Base-by-base conservation (phyloP, 2,888 invertebrate genomes). In the Laspeyria flexula region DNA sequence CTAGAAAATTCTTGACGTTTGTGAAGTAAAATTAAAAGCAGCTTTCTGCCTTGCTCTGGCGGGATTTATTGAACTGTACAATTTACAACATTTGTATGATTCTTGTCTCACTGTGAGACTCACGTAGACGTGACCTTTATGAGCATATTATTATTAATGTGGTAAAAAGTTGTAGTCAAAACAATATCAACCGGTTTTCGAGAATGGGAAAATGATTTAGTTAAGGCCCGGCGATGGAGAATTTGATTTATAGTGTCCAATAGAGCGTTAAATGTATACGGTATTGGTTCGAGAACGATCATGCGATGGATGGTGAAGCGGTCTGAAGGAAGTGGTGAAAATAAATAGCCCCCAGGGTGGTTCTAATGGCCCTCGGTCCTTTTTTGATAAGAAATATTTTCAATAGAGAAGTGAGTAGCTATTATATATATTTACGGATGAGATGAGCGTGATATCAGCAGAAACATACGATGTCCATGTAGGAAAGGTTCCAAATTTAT, bases 171-270 rank as follows among this genome's bases (percentile, higher is more conserved):
- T 47, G 27, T 46, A 21, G 5, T 18, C 3, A 38, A 51, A 55
- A 51, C 41, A 53, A 55, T n/a, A n/a, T 55, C 49, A 38, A 45
- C 31, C 40, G 38, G 35, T 44, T 37, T 37, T 23, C 23, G 25
- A 44, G 52, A 42, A 53, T 69, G 45, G 52, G 39, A 53, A 61
- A 64, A 38, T 55, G 50, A 55, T 64, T 68, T 55, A 56, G 60
- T 57, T 68, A 64, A 53, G 38, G 38, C 12, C 18, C 13, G 39
- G 30, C 50, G 49, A 52, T 52, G 50, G 52, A 15, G 60, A 60
- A 68, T 65, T 57, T 68, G 65, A 65, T 64, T 68, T 68, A 65
- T 53, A 38, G 41, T 40, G 52, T 52, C 55, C 52, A 68, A 56
- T 64, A 56, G 56, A 64, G 48, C 60, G 51, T 44, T 54, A 56